Conservation (phyloP, 2,113 vertebrate species). For the Eudorcas thomsonii region DNA sequence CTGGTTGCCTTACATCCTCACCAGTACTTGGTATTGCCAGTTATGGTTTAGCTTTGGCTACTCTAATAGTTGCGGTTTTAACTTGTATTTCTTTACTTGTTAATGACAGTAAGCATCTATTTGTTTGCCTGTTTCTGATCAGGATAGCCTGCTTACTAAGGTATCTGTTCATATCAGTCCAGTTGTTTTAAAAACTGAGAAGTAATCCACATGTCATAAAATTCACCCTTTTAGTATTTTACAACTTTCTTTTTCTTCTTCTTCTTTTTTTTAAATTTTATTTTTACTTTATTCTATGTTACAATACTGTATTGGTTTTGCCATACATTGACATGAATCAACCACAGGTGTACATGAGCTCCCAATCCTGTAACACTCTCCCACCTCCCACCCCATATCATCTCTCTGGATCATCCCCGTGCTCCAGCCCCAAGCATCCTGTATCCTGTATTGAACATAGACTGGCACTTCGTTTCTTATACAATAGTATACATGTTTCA, state of each 20-base stretch:
- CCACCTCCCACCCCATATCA: too few species aligned
- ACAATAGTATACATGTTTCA: too few species aligned
- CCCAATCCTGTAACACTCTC: too few species aligned
- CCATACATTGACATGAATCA: too few species aligned
- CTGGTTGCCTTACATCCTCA: not conserved
- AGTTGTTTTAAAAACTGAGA: not conserved
- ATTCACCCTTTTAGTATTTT: not conserved
- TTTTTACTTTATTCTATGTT: too few species aligned
- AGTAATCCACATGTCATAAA: not conserved
- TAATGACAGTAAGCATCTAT: not conserved
- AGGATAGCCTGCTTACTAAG: not conserved
- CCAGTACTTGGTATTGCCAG: not conserved
- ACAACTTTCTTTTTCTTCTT: not conserved
- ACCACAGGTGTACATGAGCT: too few species aligned
- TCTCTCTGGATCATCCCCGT: too few species aligned
- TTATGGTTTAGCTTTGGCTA: not conserved
- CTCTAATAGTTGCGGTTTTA: not conserved
- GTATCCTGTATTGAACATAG: too few species aligned
- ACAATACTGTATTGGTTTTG: too few species aligned
- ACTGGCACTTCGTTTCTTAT: too few species aligned
- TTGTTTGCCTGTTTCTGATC: not conserved
- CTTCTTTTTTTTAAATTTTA: too few species aligned
- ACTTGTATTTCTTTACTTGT: not conserved
- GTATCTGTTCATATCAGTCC: not conserved
- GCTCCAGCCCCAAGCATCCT: too few species aligned